phyloP scores from a whole-genome alignment of 2,888 invertebrate genomes.

The Zelleria hepariella region DNA sequence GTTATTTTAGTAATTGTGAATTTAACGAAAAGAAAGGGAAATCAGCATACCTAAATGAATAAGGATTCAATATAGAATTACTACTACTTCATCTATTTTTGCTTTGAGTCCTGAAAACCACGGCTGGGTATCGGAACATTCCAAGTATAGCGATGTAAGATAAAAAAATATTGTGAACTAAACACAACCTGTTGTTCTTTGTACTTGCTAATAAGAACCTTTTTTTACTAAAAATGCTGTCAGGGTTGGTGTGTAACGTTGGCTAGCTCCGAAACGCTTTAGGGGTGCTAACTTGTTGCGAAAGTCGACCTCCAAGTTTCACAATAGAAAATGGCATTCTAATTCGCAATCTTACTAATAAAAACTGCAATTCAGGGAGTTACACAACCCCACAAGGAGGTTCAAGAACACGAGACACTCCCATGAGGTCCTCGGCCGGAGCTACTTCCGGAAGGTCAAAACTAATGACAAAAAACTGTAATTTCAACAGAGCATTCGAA shows the following conservation, averaged over 20 bases:
- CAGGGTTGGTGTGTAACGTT: no score
- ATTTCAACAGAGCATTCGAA: constrained; percentile 31
- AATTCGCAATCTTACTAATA: background rate
- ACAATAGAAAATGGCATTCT: constrained; percentile 24
- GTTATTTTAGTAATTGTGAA: no score
- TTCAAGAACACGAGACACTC: background rate
- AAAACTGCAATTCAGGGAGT: background rate
- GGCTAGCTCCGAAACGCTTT: constrained; percentile 13
- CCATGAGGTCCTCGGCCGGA: constrained; percentile 31
- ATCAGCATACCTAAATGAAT: no score
- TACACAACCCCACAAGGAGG: background rate
- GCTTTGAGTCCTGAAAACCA: background rate
- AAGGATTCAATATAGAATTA: no score
- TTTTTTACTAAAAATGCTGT: no score
- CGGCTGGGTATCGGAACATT: background rate
- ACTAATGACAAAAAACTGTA: constrained; percentile 38
- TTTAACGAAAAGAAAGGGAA: no score
- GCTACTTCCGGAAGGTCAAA: constrained; percentile 46
- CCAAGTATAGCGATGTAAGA: background rate
- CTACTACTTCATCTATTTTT: no score
- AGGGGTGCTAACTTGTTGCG: constrained; percentile 22
- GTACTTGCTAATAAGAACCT: background rate
- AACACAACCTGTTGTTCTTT: background rate
- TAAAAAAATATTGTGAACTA: background rate
- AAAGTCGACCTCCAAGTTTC: constrained; percentile 27